Evolutionary conservation across 1,140 invertebrate species (phyloP).

Genomic region (Drosophila ficusphila): DNA sequence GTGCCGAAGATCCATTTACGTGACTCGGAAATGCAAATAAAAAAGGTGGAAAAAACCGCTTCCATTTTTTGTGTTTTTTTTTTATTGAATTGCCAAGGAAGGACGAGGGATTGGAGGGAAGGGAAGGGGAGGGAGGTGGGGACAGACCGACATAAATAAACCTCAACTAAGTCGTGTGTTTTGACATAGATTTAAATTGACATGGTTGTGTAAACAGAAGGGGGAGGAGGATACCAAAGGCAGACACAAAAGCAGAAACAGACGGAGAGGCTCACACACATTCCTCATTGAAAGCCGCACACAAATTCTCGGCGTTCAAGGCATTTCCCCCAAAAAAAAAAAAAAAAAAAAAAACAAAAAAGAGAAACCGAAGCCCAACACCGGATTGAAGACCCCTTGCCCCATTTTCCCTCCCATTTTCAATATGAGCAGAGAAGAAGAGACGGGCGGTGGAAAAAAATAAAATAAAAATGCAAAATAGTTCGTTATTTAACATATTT

Average conservation of each 20-base stretch:
- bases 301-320: slow-evolving; percentile 57
- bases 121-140: not conserved
- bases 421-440: slow-evolving; percentile 10
- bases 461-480: slow-evolving; percentile 81
- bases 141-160: slow-evolving; percentile 74
- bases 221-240: slow-evolving; percentile 13
- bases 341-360: no score
- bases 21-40: slow-evolving; percentile 69
- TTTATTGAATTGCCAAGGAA: slow-evolving; percentile 69
- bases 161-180: slow-evolving; percentile 81
- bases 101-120: not conserved
- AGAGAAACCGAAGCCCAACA: not conserved
- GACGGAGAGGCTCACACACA: slow-evolving; percentile 23
- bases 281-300: slow-evolving; percentile 59
- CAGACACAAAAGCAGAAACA: slow-evolving; percentile 14
- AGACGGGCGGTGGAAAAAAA: slow-evolving; percentile 13
- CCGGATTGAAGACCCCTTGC: no score
- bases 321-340: slow-evolving; percentile 60
- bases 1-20: slow-evolving; percentile 76
- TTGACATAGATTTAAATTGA: slow-evolving; percentile 83
- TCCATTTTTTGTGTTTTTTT: slow-evolving; percentile 31
- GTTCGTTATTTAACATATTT: slow-evolving; percentile 82
- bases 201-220: slow-evolving; percentile 67
- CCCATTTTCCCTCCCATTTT: not conserved
- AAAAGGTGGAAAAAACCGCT: slow-evolving; percentile 27